Base-by-base conservation (phyloP, 2,113 vertebrate species). In the Tragelaphus buxtoni region DNA sequence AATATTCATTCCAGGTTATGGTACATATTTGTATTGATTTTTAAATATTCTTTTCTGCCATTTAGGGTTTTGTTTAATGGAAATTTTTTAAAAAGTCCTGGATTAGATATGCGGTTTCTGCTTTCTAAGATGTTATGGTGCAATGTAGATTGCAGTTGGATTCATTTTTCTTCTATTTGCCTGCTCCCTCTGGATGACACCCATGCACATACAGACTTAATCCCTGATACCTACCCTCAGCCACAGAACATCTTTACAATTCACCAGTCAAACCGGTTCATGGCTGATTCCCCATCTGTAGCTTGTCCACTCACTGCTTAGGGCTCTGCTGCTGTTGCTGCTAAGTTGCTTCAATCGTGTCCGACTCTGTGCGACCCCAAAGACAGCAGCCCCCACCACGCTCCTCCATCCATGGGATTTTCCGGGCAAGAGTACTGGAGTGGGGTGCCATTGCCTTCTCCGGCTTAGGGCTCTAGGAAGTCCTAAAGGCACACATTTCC, bases 21-120 rank as follows among this genome's bases (percentile, higher is more conserved):
- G 49, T 86, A 11, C 30, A 47, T 69, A 88, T 81, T 94, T 88
- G 4, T 76, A 60, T 69, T 85, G 60, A 86, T 20, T 55, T 95
- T 96, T 77, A 58, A 89, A 17, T 35, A 72, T 1, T 94, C n/a
- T 91, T 72, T 45, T 90, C 18, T 76, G 14, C 51, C 8, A 18
- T 49, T 94, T 55, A 42, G 80, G 7, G 4, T 79, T 49, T 56
- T 4, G 11, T 60, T 83, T 97, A 60, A 24, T 11, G 61, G 58
- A 61, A 51, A 5, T 45, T 55, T 84, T 61, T 32, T 56, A 61
- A 56, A 81, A 61, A 49, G 11, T 45, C 12, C 4, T 56, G 32
- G 6, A 63, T 42, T 65, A 28, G 22, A 93, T 60, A 55, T n/a
- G 28, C 1, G 0, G 20, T 39, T 80, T 95, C 47, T 80, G 61